Evolutionary conservation across 2,113 vertebrate species (phyloP), one percentile per base, ranked within the genome.

Genomic region (Cheilinus undulatus): DNA sequence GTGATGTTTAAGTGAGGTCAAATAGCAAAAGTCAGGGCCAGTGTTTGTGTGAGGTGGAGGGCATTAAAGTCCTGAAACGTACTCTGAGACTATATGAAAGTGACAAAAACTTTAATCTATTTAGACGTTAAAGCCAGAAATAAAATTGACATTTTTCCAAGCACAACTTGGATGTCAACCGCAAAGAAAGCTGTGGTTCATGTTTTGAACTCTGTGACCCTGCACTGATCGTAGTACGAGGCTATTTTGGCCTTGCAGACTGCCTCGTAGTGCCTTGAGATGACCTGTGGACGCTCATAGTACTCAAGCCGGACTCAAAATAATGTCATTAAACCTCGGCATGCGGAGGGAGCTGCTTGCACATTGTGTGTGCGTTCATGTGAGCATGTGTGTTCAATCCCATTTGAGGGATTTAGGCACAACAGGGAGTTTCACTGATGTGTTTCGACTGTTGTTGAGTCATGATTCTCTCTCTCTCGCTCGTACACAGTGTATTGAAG

Each of bases 401-500:
- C n/a, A 49, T 58, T 61, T 60, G 36, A 50, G 51, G 80, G 82
- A 78, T 84, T 86, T 82, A 54, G 68, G 45, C 5, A 14, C 66
- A 70, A 78, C 62, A 54, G 75, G 52, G 71, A 78, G 60, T 88
- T 83, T 70, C 72, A 61, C 56, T 78, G 46, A 53, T 84, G 61
- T 53, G 53, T 51, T 73, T 57, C 30, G 71, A 46, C 52, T 66
- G 68, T 46, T 65, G 56, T 74, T 42, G 62, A 80, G 62, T 68
- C 80, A 78, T 74, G 74, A 69, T 38, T 73, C 54, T 32, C 13
- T 54, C 67, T 27, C 65, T 57, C 50, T 14, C 56, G 4, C 58
- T 42, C 40, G 19, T 42, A 42, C 60, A 58, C 24, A 66, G 50
- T 36, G 30, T 26, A 63, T 50, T 67, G 22, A 56, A 81, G 81